Evolutionary conservation across 2,113 vertebrate species (phyloP).

Genomic region (Spheniscus mendiculus): DNA sequence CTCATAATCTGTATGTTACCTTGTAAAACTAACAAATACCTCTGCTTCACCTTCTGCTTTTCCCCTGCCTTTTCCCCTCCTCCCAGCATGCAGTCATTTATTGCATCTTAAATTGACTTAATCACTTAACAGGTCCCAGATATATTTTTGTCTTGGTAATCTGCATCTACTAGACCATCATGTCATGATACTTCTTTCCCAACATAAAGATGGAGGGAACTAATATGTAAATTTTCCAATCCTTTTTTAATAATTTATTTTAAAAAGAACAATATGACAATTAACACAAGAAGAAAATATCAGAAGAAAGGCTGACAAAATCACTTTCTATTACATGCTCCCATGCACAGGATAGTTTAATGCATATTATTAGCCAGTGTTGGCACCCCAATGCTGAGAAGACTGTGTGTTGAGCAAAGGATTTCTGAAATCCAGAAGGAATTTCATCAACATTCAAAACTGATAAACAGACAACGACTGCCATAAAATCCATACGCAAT

Average conservation of each 20-base stretch:
- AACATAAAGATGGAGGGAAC: not conserved
- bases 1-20: not conserved
- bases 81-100: not conserved
- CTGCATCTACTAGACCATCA: not conserved
- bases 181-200: not conserved
- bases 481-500: not conserved
- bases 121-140: not conserved
- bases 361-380: not conserved
- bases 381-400: not conserved
- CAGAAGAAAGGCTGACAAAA: not conserved
- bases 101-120: not conserved
- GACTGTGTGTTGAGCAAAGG: constrained; percentile 12
- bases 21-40: not conserved
- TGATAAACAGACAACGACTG: not conserved
- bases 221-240: not conserved
- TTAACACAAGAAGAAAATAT: not conserved
- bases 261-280: not conserved
- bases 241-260: not conserved
- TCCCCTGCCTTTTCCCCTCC: not conserved
- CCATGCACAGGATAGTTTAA: not conserved
- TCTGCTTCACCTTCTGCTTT: not conserved
- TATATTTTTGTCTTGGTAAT: not conserved
- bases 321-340: not conserved
- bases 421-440: constrained; percentile 25
- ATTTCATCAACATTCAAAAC: constrained; percentile 7